These are phyloP conservation scores for Macrosoma leucophasiata DNA, from an alignment of 2,888 invertebrate species.

Conservation along the genomic window DNA sequence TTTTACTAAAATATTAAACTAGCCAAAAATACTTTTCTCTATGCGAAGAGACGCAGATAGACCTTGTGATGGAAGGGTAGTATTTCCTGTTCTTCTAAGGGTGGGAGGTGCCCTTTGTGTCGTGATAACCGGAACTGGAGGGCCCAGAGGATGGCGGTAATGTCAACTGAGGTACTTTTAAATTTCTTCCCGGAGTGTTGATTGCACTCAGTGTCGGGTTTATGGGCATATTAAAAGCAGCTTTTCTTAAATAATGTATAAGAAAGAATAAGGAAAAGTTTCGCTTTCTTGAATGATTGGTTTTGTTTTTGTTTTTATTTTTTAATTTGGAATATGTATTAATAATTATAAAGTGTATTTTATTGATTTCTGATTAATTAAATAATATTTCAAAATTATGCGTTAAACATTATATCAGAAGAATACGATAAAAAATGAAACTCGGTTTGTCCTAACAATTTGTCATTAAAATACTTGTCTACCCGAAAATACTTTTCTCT, in stretches of 20 bases:
- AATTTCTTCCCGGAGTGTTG: conserved; percentile 60
- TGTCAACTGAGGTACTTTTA: conserved; percentile 69
- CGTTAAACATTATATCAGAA: conserved; percentile 9
- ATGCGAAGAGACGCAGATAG: conserved; percentile 62
- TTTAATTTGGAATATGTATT: conserved; percentile 1
- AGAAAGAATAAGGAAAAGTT: not conserved
- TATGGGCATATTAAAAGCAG: conserved; percentile 34
- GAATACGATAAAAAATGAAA: conserved; percentile 21
- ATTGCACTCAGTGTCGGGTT: conserved; percentile 42
- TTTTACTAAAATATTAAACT: too few species aligned
- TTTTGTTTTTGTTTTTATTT: not conserved
- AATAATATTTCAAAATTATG: conserved; percentile 16
- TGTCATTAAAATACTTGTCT: conserved; percentile 43
- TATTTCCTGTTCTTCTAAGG: conserved; percentile 66
- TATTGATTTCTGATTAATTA: conserved; percentile 5
- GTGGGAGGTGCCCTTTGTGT: conserved; percentile 58
- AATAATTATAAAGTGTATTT: conserved; percentile 7
- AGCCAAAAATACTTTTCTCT: too few species aligned
- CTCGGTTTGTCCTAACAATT: conserved; percentile 29
- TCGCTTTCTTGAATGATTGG: conserved; percentile 1
- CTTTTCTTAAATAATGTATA: too few species aligned
- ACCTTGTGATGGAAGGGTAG: conserved; percentile 74
- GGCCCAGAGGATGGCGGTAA: conserved; percentile 69
- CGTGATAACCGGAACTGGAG: conserved; percentile 74
- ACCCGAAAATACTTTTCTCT: conserved; percentile 54